Base-by-base conservation (phyloP, 2,113 vertebrate species). In the Agapornis roseicollis region DNA sequence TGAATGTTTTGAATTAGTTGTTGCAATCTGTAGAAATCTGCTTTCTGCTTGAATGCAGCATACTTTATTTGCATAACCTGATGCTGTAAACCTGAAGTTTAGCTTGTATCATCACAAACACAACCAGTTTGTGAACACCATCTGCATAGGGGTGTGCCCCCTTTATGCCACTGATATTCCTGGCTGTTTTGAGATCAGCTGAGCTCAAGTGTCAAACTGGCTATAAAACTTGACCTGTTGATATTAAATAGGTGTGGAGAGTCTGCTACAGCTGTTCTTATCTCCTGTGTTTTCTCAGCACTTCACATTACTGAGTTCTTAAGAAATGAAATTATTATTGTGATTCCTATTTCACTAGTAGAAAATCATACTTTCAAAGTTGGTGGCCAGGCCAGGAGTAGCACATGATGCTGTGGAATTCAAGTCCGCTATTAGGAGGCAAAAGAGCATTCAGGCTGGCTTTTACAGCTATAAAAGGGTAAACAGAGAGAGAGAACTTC, bases 81-180 rank as follows among this genome's bases (percentile, higher is more conserved):
- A 47, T 72, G 14, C 23, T 58, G n/a, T 64, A 39, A 77, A 10
- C 33, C 33, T 13, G 14, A 41, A 66, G 28, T 68, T 71, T 44
- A 71, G 10, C 47, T 73, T 52, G 16, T 68, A 20, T 31, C 11
- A 8, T 33, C 4, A 1, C 24, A 58, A 72, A 31, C 13, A 9
- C 37, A 46, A 37, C 0, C 31, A 13, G 35, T 15, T 86, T 64
- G 52, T 4, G 2, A 68, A 22, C 16, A 29, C 7, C 11, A 42
- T 49, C 31, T 3, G 3, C 3, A 1, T 8, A 61, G 16, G 14
- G 13, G 5, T 66, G 28, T 3, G 8, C 23, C 11, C 2, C 1
- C 5, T 29, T 66, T 9, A 42, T 41, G 42, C 44, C 1, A 1
- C 17, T 2, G 4, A 17, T 42, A 41, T 47, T 88, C 16, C 33